These are phyloP conservation scores for Dinocampus coccinellae DNA, from an alignment of 2,888 invertebrate species.

Conservation along the genomic window DNA sequence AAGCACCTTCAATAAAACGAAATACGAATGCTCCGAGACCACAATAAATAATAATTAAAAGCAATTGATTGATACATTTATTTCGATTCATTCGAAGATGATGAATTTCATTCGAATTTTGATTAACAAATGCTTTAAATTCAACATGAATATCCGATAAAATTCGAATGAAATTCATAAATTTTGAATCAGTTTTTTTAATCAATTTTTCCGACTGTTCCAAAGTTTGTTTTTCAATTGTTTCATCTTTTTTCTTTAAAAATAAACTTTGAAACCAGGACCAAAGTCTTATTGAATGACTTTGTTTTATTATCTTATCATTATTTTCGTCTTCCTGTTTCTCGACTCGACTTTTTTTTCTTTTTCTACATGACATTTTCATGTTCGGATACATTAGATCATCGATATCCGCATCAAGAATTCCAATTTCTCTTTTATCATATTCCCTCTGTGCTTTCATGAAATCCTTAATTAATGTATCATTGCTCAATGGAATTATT, in stretches of 20 bases:
- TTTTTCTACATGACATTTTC: constrained; percentile 46
- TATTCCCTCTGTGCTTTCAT: constrained; percentile 54
- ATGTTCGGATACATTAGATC: constrained; percentile 41
- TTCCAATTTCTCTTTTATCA: constrained; percentile 50
- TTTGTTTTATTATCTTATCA: background rate
- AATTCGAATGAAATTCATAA: constrained; percentile 54
- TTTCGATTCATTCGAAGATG: constrained; percentile 74
- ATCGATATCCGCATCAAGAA: constrained; percentile 53
- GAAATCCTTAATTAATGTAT: constrained; percentile 55
- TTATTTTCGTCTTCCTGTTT: background rate
- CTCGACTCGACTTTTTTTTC: constrained; percentile 56
- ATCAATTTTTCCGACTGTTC: constrained; percentile 9
- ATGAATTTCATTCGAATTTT: constrained; percentile 72
- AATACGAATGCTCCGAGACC: constrained; percentile 86
- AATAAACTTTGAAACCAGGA: constrained; percentile 52
- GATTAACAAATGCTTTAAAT: constrained; percentile 72
- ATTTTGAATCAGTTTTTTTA: constrained; percentile 34
- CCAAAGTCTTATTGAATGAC: constrained; percentile 5
- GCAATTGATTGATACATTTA: constrained; percentile 77
- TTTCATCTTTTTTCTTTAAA: constrained; percentile 45
- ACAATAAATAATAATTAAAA: constrained; percentile 80
- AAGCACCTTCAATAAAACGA: constrained; percentile 85
- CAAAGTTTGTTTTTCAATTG: constrained; percentile 31
- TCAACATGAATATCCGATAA: constrained; percentile 55
- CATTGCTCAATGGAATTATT: constrained; percentile 63